These are phyloP conservation scores for Drosophila aldrichi DNA, from an alignment of 2,888 invertebrate species.

Conservation along the genomic window DNA sequence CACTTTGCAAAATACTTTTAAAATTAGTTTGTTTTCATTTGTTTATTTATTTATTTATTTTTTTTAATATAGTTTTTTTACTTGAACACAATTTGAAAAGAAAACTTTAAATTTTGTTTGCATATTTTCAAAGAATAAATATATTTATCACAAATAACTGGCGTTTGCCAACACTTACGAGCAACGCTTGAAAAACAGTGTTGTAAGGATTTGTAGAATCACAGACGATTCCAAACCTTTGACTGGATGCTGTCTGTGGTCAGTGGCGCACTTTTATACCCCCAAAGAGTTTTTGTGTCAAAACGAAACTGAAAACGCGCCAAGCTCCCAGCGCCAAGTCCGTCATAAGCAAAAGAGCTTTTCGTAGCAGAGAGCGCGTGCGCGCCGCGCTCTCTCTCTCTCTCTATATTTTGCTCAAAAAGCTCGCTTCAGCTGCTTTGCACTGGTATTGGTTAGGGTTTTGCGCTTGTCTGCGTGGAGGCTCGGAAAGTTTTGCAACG, in stretches of 20 bases:
- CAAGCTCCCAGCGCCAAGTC: conserved; percentile 54
- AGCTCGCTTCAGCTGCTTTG: conserved; percentile 23
- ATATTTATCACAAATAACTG: conserved; percentile 27
- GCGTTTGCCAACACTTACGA: conserved; percentile 63
- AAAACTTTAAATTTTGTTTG: not conserved
- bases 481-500: conserved; percentile 60
- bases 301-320: conserved; percentile 73
- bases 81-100: conserved; percentile 1
- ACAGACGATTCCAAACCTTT: conserved; percentile 85
- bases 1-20: conserved; percentile 18
- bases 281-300: conserved; percentile 82
- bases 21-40: not conserved
- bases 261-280: conserved; percentile 86
- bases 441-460: conserved; percentile 43
- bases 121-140: not conserved
- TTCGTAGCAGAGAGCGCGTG: conserved; percentile 18
- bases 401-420: conserved; percentile 5
- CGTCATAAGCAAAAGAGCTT: conserved; percentile 41
- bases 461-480: conserved; percentile 42
- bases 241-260: conserved; percentile 86
- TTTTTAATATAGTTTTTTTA: not conserved
- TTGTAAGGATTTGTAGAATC: conserved; percentile 85
- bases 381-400: not conserved
- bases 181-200: conserved; percentile 63
- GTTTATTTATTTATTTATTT: not conserved